Conservation (phyloP, 2,888 invertebrate species). For the Chaitophorus viminalis region DNA sequence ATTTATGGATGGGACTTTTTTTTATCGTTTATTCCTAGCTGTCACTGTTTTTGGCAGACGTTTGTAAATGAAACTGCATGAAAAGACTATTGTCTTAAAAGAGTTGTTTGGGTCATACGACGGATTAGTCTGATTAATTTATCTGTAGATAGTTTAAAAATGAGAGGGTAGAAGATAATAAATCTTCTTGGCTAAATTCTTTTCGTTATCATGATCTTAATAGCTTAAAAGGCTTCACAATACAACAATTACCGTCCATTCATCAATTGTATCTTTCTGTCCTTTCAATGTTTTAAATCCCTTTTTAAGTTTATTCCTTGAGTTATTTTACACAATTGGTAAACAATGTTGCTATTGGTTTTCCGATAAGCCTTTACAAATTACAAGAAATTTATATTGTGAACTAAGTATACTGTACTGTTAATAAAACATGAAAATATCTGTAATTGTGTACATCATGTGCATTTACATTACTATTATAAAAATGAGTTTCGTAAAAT, state of each 20-base stretch:
- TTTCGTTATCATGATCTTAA: constrained; percentile 24
- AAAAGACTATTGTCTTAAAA: constrained; percentile 3
- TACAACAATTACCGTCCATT: constrained; percentile 1
- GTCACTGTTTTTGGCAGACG: background rate
- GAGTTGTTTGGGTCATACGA: constrained; percentile 1
- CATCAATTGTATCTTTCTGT: constrained; percentile 37
- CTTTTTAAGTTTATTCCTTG: background rate
- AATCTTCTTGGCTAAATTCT: constrained; percentile 31
- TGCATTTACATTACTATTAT: too few relatives aligned
- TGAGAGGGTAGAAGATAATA: constrained; percentile 32
- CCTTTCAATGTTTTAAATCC: background rate
- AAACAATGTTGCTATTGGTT: background rate
- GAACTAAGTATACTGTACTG: background rate
- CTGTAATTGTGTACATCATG: too few relatives aligned
- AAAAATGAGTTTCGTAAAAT: too few relatives aligned
- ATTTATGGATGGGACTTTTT: too few relatives aligned
- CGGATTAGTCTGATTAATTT: constrained; percentile 18
- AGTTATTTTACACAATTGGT: background rate
- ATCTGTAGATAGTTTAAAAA: constrained; percentile 19
- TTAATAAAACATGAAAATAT: background rate
- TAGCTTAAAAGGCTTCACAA: constrained; percentile 16
- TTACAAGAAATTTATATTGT: constrained; percentile 4
- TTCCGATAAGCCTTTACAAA: background rate
- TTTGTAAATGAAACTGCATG: background rate
- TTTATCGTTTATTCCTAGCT: background rate